A percentile compares a stretch with the other conserved stretches of the same genome.
Conservation (phyloP, 2,888 invertebrate genomes). For the Lamellibrachia satsuma region DNA sequence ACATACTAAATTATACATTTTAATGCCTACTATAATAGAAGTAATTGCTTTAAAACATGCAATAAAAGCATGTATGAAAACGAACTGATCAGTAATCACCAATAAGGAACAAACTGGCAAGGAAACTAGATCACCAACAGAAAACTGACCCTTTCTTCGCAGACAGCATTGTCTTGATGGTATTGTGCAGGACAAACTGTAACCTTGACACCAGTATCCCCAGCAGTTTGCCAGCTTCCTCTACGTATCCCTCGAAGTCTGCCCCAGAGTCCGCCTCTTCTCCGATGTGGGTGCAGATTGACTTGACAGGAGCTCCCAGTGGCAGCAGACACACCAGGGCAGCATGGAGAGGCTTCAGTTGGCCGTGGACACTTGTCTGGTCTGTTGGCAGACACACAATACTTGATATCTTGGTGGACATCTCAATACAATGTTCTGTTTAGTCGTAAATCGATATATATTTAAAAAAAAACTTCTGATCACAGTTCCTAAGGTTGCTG, state of each 20-base stretch:
- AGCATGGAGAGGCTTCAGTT: constrained; percentile 32
- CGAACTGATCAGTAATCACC: too few species aligned
- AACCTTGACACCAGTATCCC: not conserved
- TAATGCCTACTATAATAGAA: too few species aligned
- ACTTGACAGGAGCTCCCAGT: not conserved
- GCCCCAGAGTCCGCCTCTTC: not conserved
- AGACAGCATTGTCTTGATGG: not conserved
- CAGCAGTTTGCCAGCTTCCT: not conserved
- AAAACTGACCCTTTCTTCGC: not conserved
- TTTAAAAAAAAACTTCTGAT: too few species aligned
- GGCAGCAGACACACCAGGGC: constrained; percentile 26
- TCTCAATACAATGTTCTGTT: not conserved
- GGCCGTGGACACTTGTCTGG: constrained; percentile 28
- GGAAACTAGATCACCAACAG: not conserved
- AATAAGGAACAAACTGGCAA: too few species aligned
- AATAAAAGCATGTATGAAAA: too few species aligned
- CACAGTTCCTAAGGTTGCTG: too few species aligned
- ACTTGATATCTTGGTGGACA: not conserved
- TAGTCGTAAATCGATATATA: too few species aligned
- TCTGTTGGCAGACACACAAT: constrained; percentile 8
- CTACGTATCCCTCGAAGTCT: constrained; percentile 7
- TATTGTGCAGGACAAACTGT: not conserved
- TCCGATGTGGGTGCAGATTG: not conserved
- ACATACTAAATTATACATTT: too few species aligned
- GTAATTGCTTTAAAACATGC: too few species aligned